Evolutionary conservation across 2,113 vertebrate species (phyloP), one percentile per base, ranked within the genome.

Genomic region (Osmerus mordax): DNA sequence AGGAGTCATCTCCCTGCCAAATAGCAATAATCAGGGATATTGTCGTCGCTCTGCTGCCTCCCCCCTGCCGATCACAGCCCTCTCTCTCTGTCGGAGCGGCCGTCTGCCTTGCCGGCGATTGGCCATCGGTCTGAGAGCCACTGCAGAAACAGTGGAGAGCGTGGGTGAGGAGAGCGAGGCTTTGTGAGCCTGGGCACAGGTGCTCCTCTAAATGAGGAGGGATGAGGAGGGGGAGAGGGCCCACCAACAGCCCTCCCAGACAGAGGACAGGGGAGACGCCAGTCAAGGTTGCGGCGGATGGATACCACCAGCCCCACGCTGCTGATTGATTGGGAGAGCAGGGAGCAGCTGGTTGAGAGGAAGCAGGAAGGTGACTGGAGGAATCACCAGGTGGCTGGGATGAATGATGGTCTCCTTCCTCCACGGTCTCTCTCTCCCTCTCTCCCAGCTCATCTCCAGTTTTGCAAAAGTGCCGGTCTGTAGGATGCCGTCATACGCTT

Each of bases 271-370:
- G 32, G 60, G 47, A 78, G 77, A 77, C 58, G 78, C 75, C 78
- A 87, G 78, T 91, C 89, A 90, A 91, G 91, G 91, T 92, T 86
- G 84, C 21, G 75, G 83, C 66, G 85, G 84, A 83, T 87, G 82
- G 75, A 64, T 64, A 25, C 28, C 61, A 69, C 84, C 79, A 19
- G 78, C 72, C 19, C 67, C 75, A 75, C 67, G 54, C 75, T 21
- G 78, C 81, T 87, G 89, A 91, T 88, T 89, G 90, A 92, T 91
- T 91, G 84, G 87, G 83, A 84, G 78, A 72, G 75, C 58, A 72
- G 79, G 84, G 83, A 91, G 90, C 90, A 92, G 90, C 88, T 90
- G 90, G 89, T 87, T 82, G 86, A 86, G 83, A 83, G 83, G 78
- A 90, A 92, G 84, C 79, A 77, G 82, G 87, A 89, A 90, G 85